Conservation (phyloP, 2,888 invertebrate genomes). For the Chrysolina americana region DNA sequence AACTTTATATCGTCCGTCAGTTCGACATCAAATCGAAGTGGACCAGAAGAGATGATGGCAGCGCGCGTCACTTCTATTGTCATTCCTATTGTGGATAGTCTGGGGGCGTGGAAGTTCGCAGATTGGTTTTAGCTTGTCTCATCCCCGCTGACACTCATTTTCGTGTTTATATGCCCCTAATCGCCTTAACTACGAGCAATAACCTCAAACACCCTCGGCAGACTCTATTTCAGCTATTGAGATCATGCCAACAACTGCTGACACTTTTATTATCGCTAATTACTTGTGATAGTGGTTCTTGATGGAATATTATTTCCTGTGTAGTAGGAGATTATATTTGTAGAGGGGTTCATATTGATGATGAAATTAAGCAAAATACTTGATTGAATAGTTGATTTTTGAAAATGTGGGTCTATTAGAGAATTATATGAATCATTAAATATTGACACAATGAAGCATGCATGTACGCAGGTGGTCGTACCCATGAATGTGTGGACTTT, state of each 20-base stretch:
- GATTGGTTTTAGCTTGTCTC: slow-evolving; percentile 65
- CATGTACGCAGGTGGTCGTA: too few relatives aligned
- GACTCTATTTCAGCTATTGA: slow-evolving; percentile 56
- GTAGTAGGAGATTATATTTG: slow-evolving; percentile 31
- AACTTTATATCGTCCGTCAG: slow-evolving; percentile 41
- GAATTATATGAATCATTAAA: too few relatives aligned
- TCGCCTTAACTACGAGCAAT: slow-evolving; percentile 58
- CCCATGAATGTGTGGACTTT: too few relatives aligned
- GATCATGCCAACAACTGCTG: slow-evolving; percentile 59
- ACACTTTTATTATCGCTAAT: slow-evolving; percentile 58
- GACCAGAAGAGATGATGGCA: slow-evolving; percentile 43
- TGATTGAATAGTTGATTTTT: too few relatives aligned
- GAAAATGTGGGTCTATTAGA: too few relatives aligned
- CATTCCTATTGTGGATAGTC: slow-evolving; percentile 32
- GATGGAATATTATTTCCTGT: slow-evolving; percentile 43
- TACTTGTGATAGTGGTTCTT: slow-evolving; percentile 48
- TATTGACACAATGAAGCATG: too few relatives aligned
- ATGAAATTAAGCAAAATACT: too few relatives aligned
- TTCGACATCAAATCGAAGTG: slow-evolving; percentile 40
- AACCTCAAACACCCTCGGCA: slow-evolving; percentile 52
- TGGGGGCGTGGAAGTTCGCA: slow-evolving; percentile 54
- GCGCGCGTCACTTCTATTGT: slow-evolving; percentile 47
- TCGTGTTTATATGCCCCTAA: slow-evolving; percentile 59
- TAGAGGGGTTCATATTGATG: slow-evolving; percentile 8
- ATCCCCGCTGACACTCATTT: slow-evolving; percentile 59